Conservation (phyloP, 2,113 vertebrate species). For the Myotis brandtii region DNA sequence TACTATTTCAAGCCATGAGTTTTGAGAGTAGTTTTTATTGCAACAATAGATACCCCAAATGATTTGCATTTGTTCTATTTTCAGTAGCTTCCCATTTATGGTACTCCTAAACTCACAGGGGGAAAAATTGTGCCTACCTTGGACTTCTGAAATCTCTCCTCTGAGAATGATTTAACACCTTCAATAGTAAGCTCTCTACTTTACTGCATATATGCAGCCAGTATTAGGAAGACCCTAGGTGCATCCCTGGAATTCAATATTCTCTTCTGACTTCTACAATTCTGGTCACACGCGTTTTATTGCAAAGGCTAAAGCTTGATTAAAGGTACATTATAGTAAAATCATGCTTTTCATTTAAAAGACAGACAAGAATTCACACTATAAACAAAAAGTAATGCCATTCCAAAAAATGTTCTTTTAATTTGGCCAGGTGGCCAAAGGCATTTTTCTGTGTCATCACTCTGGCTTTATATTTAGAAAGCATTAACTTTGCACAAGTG, state of each 20-base stretch:
- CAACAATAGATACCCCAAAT: not conserved
- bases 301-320: not conserved
- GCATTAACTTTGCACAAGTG: not conserved
- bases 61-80: not conserved
- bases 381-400: conserved; percentile 30
- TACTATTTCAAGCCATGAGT: not conserved
- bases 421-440: not conserved
- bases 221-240: not conserved
- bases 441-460: not conserved
- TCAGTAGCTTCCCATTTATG: not conserved
- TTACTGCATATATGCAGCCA: not conserved
- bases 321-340: not conserved
- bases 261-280: not conserved
- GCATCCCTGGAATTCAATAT: not conserved
- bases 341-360: not conserved
- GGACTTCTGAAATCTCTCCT: not conserved
- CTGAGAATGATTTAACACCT: not conserved
- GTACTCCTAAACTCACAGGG: not conserved
- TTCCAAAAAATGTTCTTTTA: not conserved
- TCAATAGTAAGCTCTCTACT: not conserved
- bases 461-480: conserved; percentile 13
- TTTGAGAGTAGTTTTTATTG: not conserved
- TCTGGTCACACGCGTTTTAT: not conserved
- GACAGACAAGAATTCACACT: not conserved
- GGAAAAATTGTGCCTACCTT: not conserved